Base-by-base conservation (phyloP, 1,140 invertebrate species). In the Nasonia vitripennis region DNA sequence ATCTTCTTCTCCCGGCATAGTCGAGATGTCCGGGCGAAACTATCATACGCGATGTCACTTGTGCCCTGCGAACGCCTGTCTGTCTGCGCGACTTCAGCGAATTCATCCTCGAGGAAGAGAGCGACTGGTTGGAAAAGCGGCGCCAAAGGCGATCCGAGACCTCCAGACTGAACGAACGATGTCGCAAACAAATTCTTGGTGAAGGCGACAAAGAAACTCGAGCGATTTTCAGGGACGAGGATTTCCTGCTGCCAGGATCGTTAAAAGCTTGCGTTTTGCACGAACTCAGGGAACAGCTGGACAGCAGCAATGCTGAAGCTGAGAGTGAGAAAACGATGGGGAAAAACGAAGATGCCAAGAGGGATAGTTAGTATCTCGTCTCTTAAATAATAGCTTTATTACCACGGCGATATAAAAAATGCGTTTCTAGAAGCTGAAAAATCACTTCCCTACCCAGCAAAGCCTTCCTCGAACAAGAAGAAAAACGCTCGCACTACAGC, bases 1-100 rank as follows among this genome's bases (percentile, higher is more conserved):
- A 27, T 4, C 70, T 68, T 68, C 23, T 23, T 81, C 17, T 27
- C 0, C 17, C 20, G 20, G 55, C 17, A 4, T 17, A 73, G 67
- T 20, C 68, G n/a, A 20, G 34, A 5, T 2, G 41, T 6, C 51
- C 71, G 2, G 23, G 34, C 6, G 74, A 84, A 73, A 55, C 71
- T n/a, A 71, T 79, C n/a, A 80, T 77, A 23, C 34, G 62, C 1
- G 27, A 23, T 2, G 48, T 71, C 7, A 86, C 85, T 2, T 78
- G 45, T 55, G 62, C 37, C 86, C 87, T 95, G 81, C 89, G 93
- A 4, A 94, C 94, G n/a, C 92, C 94, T 4, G 87, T 94, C 48
- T 93, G 94, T 81, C 88, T 95, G 27, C 91, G 93, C 88, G 94
- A 95, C 87, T 95, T 95, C 91, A 93, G 93, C 89, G 92, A 94